phyloP scores from a whole-genome alignment of 2,797 vertebrate genomes.

The Phrynocephalus vlangalii region DNA sequence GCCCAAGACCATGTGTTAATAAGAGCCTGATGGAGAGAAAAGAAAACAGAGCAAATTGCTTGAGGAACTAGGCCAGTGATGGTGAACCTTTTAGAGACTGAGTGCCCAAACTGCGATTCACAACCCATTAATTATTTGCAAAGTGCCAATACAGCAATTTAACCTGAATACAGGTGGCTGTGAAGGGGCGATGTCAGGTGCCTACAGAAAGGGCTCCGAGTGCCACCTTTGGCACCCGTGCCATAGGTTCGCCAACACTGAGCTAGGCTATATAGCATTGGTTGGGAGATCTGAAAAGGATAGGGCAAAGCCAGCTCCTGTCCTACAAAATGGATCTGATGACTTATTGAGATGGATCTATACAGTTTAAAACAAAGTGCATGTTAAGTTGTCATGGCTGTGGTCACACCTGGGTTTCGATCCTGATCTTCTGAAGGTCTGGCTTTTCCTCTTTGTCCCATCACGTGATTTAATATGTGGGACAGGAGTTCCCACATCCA shows the following conservation, averaged over 20 bases:
- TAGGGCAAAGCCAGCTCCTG: not conserved
- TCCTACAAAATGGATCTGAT: constrained; percentile 31
- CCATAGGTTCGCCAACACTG: not conserved
- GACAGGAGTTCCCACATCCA: no score
- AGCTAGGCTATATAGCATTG: constrained; percentile 44
- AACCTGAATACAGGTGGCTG: no score
- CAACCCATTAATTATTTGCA: no score
- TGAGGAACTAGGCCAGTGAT: constrained; percentile 4
- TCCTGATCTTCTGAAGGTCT: no score
- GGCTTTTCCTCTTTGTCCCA: no score
- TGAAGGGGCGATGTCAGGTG: no score
- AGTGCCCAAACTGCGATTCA: no score
- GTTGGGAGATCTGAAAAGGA: constrained; percentile 41
- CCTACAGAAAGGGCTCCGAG: no score
- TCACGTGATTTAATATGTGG: no score
- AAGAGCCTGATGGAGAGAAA: constrained; percentile 16
- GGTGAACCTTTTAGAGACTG: constrained; percentile 20
- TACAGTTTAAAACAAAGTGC: not conserved
- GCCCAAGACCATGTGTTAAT: constrained; percentile 22
- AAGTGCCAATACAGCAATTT: no score
- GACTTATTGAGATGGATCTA: constrained; percentile 38
- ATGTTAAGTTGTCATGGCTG: constrained; percentile 3
- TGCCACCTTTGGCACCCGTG: no score
- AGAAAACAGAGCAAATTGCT: constrained; percentile 13
- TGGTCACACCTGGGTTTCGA: no score